Percentiles rank a stretch among this genome's conserved stretches.
These are phyloP conservation scores for Heliconius congener DNA, from an alignment of 1,140 invertebrate genomes.

Conservation along the genomic window DNA sequence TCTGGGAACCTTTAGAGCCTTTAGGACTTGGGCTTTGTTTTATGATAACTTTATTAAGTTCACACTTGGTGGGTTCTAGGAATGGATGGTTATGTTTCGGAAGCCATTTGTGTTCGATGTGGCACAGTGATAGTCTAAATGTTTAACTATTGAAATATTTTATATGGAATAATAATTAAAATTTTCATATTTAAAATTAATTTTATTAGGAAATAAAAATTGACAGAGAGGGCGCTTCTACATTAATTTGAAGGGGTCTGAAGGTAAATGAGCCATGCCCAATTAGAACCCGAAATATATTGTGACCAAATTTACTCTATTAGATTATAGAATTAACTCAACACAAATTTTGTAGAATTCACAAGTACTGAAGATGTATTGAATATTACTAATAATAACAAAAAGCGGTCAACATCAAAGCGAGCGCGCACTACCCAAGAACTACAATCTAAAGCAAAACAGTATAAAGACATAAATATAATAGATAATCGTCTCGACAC, in stretches of 20 bases:
- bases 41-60: conserved; percentile 67
- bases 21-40: conserved; percentile 56
- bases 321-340: background rate
- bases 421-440: background rate
- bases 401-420: background rate
- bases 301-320: no score
- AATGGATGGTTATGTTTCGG: conserved; percentile 68
- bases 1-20: conserved; percentile 60
- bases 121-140: background rate
- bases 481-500: conserved; percentile 31
- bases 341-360: background rate
- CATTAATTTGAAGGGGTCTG: conserved; percentile 40
- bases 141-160: background rate
- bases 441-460: background rate
- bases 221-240: conserved; percentile 45
- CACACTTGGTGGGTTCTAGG: conserved; percentile 61
- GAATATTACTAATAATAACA: background rate
- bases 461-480: conserved; percentile 32
- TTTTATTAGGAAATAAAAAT: conserved; percentile 43
- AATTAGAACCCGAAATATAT: background rate
- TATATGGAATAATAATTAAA: background rate
- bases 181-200: background rate
- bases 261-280: conserved; percentile 59
- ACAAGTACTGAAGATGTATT: background rate
- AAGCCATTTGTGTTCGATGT: background rate